Base-by-base conservation (phyloP, 2,888 invertebrate species). In the Dicyrtomina minuta region DNA sequence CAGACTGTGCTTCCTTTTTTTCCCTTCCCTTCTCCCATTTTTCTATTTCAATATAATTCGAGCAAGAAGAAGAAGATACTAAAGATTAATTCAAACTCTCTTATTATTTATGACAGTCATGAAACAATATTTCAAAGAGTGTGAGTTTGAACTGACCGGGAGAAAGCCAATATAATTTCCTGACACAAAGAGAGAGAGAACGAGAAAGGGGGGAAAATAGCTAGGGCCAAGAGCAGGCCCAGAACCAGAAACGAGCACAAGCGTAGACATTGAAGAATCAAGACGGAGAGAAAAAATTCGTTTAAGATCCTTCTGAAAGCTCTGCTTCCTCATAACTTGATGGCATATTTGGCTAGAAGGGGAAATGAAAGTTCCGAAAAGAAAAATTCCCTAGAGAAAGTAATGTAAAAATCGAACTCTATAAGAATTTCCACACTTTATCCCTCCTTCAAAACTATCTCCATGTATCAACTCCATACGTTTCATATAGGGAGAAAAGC, bases 321-420 rank as follows among this genome's bases (percentile, higher is more conserved):
- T 39, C 26, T 51, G 39, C 22, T 33, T 33, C 33, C 33, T 64
- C 64, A 64, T 64, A 64, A 64, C 64, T 51, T 51, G 64, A 64
- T 64, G 64, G 64, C 64, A 64, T 64, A 51, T 64, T 17, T 51
- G 59, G 43, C 59, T 41, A 60, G 59, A 51, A 22, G 64, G 41
- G 64, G 64, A 64, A 64, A 64, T 64, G 64, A 64, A 64, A 64
- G 64, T 64, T 64, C 46, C 64, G 51, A 64, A 8, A 33, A 60
- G 46, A 53, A 33, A 64, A 64, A 64, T 64, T 64, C 49, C 64
- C 51, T 15, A n/a, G 61, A 61, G 62, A 39, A 64, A 64, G 64
- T 33, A 64, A 64, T 51, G 64, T 33, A 33, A 49, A 64, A 51
- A 51, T 64, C 64, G 51, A 64, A 64, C 17, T 51, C 51, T 33